Evolutionary conservation across 2,888 invertebrate species (phyloP).

Genomic region (Baccha elongata): DNA sequence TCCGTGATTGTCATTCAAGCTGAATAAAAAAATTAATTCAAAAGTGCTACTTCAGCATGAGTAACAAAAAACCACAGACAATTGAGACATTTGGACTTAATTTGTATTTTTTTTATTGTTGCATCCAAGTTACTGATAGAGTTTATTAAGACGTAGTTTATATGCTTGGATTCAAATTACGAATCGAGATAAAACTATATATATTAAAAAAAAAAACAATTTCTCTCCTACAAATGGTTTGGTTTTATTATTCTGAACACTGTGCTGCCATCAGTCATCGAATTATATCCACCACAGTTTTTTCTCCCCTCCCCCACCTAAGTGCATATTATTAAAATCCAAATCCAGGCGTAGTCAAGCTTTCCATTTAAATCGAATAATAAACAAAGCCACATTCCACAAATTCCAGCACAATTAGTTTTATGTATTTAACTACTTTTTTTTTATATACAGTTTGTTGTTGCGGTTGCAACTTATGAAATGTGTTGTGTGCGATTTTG

Average conservation of each 20-base stretch:
- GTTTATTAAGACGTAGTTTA: slow-evolving; percentile 26
- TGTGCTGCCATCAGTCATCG: slow-evolving; percentile 9
- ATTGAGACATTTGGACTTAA: slow-evolving; percentile 45
- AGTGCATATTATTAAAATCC: slow-evolving; percentile 12
- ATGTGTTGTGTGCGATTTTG: not conserved
- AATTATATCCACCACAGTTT: slow-evolving; percentile 1
- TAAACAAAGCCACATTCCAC: slow-evolving; percentile 54
- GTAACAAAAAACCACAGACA: slow-evolving; percentile 29
- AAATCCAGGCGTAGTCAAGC: slow-evolving; percentile 50
- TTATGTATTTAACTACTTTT: slow-evolving; percentile 31
- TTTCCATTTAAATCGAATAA: slow-evolving; percentile 30
- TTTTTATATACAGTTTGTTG: not conserved
- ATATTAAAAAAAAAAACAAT: no score
- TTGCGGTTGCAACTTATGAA: slow-evolving; percentile 11
- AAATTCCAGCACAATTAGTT: slow-evolving; percentile 63
- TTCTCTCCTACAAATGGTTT: not conserved
- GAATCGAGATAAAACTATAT: slow-evolving; percentile 19
- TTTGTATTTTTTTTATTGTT: slow-evolving; percentile 12
- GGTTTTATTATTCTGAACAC: slow-evolving; percentile 24
- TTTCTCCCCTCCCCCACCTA: not conserved
- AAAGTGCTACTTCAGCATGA: slow-evolving; percentile 38
- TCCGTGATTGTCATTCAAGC: slow-evolving; percentile 17
- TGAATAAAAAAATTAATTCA: not conserved
- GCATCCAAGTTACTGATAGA: not conserved
- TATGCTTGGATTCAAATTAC: slow-evolving; percentile 31